Evolutionary conservation across 2,888 invertebrate genomes (phyloP).

Genomic region (Aricia artaxerxes): DNA sequence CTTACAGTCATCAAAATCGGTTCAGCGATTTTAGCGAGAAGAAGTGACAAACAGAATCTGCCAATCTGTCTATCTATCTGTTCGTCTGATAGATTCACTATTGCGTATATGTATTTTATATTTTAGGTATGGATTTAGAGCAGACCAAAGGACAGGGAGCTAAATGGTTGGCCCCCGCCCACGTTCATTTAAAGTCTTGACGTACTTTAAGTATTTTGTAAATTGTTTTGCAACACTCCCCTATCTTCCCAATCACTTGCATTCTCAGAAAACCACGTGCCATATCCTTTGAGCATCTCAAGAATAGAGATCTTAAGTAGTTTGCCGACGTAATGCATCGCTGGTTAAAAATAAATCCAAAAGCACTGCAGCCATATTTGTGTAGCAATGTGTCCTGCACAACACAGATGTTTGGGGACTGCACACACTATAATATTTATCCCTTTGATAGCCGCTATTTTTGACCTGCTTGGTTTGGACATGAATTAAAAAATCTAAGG

Average conservation of each 20-base stretch:
- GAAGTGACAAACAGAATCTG: too few relatives aligned
- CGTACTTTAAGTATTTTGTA: not conserved
- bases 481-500: not conserved
- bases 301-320: slow-evolving; percentile 12
- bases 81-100: too few relatives aligned
- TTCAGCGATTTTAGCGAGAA: too few relatives aligned
- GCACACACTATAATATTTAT: slow-evolving; percentile 16
- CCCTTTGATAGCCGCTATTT: too few relatives aligned
- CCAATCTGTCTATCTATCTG: too few relatives aligned
- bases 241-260: not conserved
- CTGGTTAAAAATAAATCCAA: slow-evolving; percentile 14
- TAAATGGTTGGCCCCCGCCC: not conserved
- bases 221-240: not conserved
- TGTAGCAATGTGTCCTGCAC: slow-evolving; percentile 21
- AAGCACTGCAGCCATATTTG: slow-evolving; percentile 3
- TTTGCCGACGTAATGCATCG: slow-evolving; percentile 21
- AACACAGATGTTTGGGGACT: slow-evolving; percentile 12
- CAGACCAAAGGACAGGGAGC: not conserved
- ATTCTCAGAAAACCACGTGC: not conserved
- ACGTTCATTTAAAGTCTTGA: too few relatives aligned
- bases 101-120: too few relatives aligned
- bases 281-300: slow-evolving; percentile 1
- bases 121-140: too few relatives aligned
- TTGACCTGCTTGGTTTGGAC: too few relatives aligned
- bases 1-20: too few relatives aligned